Evolutionary conservation across 2,888 invertebrate genomes (phyloP), one percentile per base, ranked within the genome.

Genomic region (Spisula subtruncata): DNA sequence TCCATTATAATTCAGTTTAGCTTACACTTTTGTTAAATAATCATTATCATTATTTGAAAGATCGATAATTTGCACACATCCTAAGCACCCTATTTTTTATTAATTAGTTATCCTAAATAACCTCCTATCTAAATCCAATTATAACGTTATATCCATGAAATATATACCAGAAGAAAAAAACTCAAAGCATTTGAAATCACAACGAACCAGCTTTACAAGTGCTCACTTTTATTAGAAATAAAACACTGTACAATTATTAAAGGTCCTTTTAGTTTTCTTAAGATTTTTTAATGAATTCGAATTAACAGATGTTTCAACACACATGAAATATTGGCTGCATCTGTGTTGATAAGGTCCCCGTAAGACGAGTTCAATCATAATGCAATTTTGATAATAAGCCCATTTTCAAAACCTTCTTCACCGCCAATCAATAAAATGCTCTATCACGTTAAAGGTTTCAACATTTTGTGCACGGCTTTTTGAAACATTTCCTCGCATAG

Each of bases 371-470:
- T 75, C 35, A 75, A 75, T 75, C n/a, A 75, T 48, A 75, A 25
- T 20, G 51, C 75, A 29, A 75, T 75, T 84, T 75, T 46, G 75
- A 84, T 75, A 84, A 84, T 51, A 29, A 29, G 51, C 48, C 84
- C 46, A 51, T 84, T 75, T 75, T 84, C 16, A 84, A 71, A 84
- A 29, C 75, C 20, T 29, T 48, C 75, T 84, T 71, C 75, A 71
- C 35, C 51, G 29, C 66, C 41, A 46, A 84, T 84, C 84, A 71
- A 84, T 75, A 75, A 51, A 48, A 14, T 32, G 51, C 71, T 32
- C 46, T 48, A 75, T 84, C 84, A 71, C 71, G 14, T 51, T 60
- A 18, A 75, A 84, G 48, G 51, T 75, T 35, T 51, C 75, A 46
- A 51, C 51, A 51, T 51, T 84, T 75, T 48, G 51, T 75, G 66